Conservation (phyloP, 2,113 vertebrate genomes). For the Rhodinocichla rosea region DNA sequence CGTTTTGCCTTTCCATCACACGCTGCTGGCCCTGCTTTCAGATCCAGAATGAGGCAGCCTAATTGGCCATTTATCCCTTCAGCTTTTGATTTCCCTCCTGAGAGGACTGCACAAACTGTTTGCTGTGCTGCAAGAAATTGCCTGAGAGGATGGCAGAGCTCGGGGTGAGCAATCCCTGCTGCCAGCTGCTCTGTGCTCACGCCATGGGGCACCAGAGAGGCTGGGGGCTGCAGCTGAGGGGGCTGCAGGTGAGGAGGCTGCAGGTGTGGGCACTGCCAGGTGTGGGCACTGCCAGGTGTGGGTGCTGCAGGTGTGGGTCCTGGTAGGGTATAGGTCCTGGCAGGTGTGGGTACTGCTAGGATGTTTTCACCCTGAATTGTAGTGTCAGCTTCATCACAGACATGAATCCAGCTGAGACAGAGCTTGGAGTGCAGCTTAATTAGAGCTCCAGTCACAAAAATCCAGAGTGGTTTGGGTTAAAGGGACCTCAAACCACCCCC, state of each 20-base stretch:
- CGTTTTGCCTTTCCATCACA: constrained; percentile 8
- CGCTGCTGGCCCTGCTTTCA: neutral
- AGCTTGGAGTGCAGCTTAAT: neutral
- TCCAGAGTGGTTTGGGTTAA: rapidly evolving
- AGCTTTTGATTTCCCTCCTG: constrained; percentile 14
- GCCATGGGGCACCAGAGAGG: rapidly evolving
- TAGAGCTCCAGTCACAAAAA: neutral
- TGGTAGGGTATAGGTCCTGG: too few species aligned
- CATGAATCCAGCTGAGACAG: neutral
- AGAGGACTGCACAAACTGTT: neutral
- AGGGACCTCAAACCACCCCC: rapidly evolving
- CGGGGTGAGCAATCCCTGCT: neutral
- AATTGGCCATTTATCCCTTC: constrained; percentile 38
- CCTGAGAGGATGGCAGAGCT: neutral
- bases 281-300: too few species aligned
- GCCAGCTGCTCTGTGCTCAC: neutral
- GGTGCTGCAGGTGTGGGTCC: too few species aligned
- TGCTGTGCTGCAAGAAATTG: neutral
- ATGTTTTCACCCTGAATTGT: too few species aligned
- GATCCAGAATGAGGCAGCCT: neutral
- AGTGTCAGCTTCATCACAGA: neutral
- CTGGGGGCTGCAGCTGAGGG: too few species aligned
- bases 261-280: too few species aligned
- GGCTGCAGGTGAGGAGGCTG: too few species aligned
- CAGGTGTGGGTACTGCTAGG: too few species aligned